Conservation (phyloP, 2,888 invertebrate genomes). For the Netelia inedita region DNA sequence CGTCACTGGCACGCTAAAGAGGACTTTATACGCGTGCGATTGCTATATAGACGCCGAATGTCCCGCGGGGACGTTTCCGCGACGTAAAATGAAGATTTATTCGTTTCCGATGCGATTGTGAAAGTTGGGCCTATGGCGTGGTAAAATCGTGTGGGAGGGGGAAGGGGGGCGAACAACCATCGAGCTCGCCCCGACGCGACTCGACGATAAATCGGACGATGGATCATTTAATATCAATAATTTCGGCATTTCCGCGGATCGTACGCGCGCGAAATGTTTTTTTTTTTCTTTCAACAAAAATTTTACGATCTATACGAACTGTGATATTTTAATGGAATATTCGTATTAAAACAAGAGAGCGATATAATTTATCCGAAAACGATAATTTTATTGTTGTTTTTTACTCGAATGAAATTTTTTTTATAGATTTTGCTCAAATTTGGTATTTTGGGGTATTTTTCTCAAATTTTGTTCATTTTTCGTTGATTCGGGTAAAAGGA, state of each 20-base stretch:
- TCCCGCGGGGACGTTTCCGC: constrained; percentile 62
- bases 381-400: background rate
- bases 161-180: background rate
- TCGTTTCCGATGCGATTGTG: constrained; percentile 67
- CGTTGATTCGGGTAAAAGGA: too few species aligned
- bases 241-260: constrained; percentile 38
- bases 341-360: background rate
- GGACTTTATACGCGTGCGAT: background rate
- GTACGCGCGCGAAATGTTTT: background rate
- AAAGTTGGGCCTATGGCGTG: constrained; percentile 15
- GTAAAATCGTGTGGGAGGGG: background rate
- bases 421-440: background rate
- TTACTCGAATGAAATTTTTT: background rate
- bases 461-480: background rate
- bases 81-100: constrained; percentile 74
- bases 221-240: constrained; percentile 71
- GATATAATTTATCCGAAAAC: background rate
- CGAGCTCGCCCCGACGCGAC: constrained; percentile 21
- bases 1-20: background rate
- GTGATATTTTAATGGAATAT: constrained; percentile 1
- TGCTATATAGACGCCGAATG: constrained; percentile 64
- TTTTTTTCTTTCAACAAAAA: background rate
- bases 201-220: constrained; percentile 70
- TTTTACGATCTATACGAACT: background rate
- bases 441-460: background rate